Percentiles rank a stretch among this genome's conserved stretches.
phyloP scores from a whole-genome alignment of 1,140 invertebrate species.

The Andrena cerasifolii region DNA sequence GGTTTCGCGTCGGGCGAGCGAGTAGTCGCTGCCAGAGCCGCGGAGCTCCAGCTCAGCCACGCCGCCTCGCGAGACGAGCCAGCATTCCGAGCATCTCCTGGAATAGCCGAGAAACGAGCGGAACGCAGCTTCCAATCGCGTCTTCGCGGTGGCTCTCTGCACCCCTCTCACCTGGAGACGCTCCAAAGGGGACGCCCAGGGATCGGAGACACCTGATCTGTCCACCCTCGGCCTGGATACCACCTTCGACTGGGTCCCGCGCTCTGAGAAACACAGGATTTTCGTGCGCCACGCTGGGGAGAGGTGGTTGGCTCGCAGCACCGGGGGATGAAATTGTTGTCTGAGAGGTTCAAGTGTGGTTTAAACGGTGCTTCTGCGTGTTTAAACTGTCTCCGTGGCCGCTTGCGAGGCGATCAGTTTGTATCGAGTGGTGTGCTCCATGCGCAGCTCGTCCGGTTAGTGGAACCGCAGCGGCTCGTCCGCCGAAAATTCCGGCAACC shows the following conservation, averaged over 20 bases:
- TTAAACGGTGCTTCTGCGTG: too few relatives aligned
- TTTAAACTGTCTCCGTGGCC: too few relatives aligned
- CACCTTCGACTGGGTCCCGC: background rate
- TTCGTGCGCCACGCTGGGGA: slow-evolving; percentile 14
- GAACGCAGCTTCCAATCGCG: slow-evolving; percentile 22
- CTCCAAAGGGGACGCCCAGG: too few relatives aligned
- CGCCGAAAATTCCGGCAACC: background rate
- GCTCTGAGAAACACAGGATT: slow-evolving; percentile 12
- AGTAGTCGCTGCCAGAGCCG: slow-evolving; percentile 58
- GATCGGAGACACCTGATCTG: too few relatives aligned
- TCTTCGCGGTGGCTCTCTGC: background rate
- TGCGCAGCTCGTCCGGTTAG: too few relatives aligned
- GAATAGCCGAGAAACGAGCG: slow-evolving; percentile 26
- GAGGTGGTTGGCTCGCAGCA: background rate
- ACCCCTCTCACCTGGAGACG: background rate
- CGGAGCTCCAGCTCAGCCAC: slow-evolving; percentile 42
- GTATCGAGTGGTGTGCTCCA: too few relatives aligned
- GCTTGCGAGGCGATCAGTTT: too few relatives aligned
- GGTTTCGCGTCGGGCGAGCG: slow-evolving; percentile 47
- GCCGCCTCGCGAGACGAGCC: slow-evolving; percentile 29
- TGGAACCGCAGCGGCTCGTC: too few relatives aligned
- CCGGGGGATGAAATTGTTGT: too few relatives aligned
- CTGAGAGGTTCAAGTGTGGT: too few relatives aligned
- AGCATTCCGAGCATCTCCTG: slow-evolving; percentile 35
- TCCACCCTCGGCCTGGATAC: too few relatives aligned